Base-by-base conservation (phyloP, 2,113 vertebrate genomes). In the Nanorana parkeri region DNA sequence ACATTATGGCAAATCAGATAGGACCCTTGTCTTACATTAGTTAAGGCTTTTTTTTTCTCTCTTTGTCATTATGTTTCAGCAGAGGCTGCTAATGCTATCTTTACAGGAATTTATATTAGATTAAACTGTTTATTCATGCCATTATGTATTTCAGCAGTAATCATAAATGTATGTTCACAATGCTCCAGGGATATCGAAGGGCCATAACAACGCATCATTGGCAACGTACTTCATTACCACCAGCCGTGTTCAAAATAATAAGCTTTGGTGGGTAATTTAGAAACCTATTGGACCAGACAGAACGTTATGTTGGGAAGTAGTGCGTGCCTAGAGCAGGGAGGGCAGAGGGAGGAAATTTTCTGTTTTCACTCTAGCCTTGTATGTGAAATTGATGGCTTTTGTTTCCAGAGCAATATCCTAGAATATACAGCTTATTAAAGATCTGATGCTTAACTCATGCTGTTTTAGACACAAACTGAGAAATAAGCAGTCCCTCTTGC, bases 231-330 rank as follows among this genome's bases (percentile, higher is more conserved):
- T 71, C 80, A 58, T 78, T 78, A 71, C 84, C 79, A 11, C 88
- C 83, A 86, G 86, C 88, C 86, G 87, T 15, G 87, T 26, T 83
- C 28, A 85, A 75, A 89, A 92, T 90, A 83, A 88, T 86, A 56
- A 87, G 73, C 51, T 80, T 84, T 81, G 69, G 86, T 74, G 84
- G 85, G 86, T 84, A 29, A 91, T 91, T 91, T 89, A 86, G 85
- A 87, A 89, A 88, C 3, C 23, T 84, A 61, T 63, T 80, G 87
- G 88, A 87, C 85, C 87, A 82, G 72, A 56, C n/a, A 84, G 84
- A 91, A 87, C 63, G 0, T 0, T 69, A 77, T 2, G 10, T 74
- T 15, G 81, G 86, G 87, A 79, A 82, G 19, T 0, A 0, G 64
- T 80, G 84, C 68, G 84, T 32, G 51, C 69, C 60, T 21, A 0